Evolutionary conservation across 2,888 invertebrate species (phyloP), one percentile per base, ranked within the genome.

Genomic region (Agrochola litura): DNA sequence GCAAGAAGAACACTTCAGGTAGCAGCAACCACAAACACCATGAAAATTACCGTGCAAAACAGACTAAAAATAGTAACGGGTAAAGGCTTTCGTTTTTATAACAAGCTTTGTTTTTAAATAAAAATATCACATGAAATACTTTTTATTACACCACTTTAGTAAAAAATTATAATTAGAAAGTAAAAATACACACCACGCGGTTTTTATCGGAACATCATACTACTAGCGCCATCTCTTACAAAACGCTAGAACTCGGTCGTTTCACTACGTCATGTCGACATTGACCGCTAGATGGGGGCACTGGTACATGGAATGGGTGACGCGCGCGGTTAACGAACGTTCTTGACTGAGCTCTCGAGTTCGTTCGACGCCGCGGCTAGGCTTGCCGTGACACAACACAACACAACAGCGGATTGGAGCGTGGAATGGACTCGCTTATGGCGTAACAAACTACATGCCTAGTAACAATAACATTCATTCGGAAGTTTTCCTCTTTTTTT

Each of bases 201-300:
- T 73, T 70, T 54, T 76, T 79, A 54, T 77, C 56, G 25, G 30
- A 10, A 54, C 46, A 82, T 80, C 67, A 54, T 79, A 89, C 91
- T 81, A 80, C 83, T 87, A 93, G 91, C 95, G 96, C 95, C 96
- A 96, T 94, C 96, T 96, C 82, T 92, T 86, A 79, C 73, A 82
- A 71, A 54, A 79, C 74, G 63, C 46, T 74, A 66, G 93, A 94
- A 96, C 94, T 93, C 81, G 77, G 81, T 88, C 76, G 81, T 78
- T 79, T 80, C 68, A 69, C 86, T 90, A 92, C 93, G 94, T 94
- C 92, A 94, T 96, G 94, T 88, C 95, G 96, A 96, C 96, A 96
- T 96, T 96, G 96, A 96, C 96, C 96, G 96, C 94, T 93, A 96
- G 96, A 93, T 96, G 96, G 96, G 93, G 93, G 92, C 92, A 95